Evolutionary conservation across 2,797 vertebrate genomes (phyloP), one percentile per base, ranked within the genome.

Genomic region (Knipowitschia caucasica): DNA sequence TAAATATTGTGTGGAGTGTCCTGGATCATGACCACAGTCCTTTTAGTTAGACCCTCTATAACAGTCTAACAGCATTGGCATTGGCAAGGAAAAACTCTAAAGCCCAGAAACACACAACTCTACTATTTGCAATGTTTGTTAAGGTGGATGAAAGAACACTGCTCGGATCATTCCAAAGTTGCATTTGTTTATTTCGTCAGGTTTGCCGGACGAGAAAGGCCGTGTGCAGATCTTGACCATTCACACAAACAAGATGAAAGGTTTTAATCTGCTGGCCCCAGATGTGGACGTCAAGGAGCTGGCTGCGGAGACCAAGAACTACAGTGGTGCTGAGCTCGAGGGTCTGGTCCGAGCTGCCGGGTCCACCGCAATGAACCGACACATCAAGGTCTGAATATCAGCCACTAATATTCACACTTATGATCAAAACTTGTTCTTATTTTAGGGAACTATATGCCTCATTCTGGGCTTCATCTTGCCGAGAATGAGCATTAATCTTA

Each of bases 291-390:
- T 98, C 62, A 73, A 79, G 27, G 95, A 98, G 14, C 89, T 99
- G 66, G 94, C 95, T 0, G 29, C 85, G 0, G 96, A 98, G 39
- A 98, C 96, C 14, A 99, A 99, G 71, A 99, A 99, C 78, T 99
- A 94, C 90, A 98, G 96, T 5, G 96, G 96, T 2, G 96, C 96
- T 0, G 96, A 99, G 52, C 85, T 98, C 67, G 96, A 98, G 74
- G 96, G 96, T 0, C 86, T 98, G 54, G 95, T 99, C 74, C 88
- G 96, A 71, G 96, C 96, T 0, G 96, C 96, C 0, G 95, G 98
- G 74, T 98, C 96, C 50, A 98, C 96, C 0, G 96, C 96, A 56
- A 99, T 99, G 96, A 98, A 98, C 88, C 91, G 96, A 17, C 96
- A 96, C 80, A 99, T 99, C 68, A 98, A 99, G 94, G 96, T 98